Base-by-base conservation (phyloP, 2,113 vertebrate genomes). In the Clinocottus analis region DNA sequence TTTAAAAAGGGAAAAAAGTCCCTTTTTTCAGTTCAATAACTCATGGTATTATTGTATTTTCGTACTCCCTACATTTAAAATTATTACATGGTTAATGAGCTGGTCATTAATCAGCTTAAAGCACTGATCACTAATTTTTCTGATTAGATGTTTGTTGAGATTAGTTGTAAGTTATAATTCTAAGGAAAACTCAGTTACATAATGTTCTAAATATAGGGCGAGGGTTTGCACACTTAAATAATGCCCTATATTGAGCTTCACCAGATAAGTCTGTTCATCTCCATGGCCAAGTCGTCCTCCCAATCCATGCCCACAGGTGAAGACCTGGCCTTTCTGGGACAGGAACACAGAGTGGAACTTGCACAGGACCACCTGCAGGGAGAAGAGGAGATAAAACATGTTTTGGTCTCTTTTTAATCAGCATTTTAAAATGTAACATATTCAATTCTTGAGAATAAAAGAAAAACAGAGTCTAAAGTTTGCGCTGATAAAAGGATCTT, bases 281-380 rank as follows among this genome's bases (percentile, higher is more conserved):
- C 97, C 97, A 68, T 99, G 98, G 39, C 98, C 98, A 75, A 99
- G 95, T n/a, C 98, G 96, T 33, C 98, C 98, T 87, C 98, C 98
- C 89, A 97, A 97, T 72, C 98, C 98, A 78, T 99, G 98, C 12
- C 98, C 98, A 90, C 98, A 99, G 0, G 98, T 99, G 75, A 97
- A 99, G 35, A 99, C 95, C 58, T 98, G 96, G 65, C 98, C 98
- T 93, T 97, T 98, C 93, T 98, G 97, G 55, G 97, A 97, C 86
- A 99, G 96, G 93, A 99, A 99, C 74, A 99, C 97, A 0, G 98
- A 97, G 86, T 99, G 98, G 95, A 99, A 99, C 91, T 98, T 97
- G 82, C 97, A 99, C 84, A 99, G 94, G 41, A 98, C 97, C 90
- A 99, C 97, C 98, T 99, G 79, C 43, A 86, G 41, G 37, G 25